Conservation (phyloP, 1,140 invertebrate genomes). For the Anoplophora glabripennis region DNA sequence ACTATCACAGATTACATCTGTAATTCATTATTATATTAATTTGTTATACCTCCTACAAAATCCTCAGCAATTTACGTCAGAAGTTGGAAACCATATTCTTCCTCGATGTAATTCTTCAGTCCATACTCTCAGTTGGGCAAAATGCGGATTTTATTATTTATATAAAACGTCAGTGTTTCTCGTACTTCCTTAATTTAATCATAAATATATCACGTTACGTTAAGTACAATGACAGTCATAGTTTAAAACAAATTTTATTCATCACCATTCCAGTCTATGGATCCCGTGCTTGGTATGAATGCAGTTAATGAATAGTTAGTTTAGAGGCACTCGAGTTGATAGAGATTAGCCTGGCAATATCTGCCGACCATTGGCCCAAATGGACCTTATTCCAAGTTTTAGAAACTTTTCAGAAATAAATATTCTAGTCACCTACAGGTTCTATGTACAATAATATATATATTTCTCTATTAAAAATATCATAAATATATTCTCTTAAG, state of each 20-base stretch:
- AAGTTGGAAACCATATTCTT: conserved; percentile 29
- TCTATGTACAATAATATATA: conserved; percentile 47
- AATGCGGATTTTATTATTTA: not conserved
- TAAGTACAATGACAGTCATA: conserved; percentile 11
- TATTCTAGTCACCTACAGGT: conserved; percentile 34
- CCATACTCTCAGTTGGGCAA: conserved; percentile 17
- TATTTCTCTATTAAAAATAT: conserved; percentile 50
- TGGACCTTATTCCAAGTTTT: conserved; percentile 8
- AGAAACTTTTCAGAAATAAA: conserved; percentile 24
- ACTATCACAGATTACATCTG: conserved; percentile 49
- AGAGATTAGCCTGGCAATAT: conserved; percentile 8
- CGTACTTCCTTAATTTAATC: not conserved
- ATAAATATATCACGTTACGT: conserved; percentile 9
- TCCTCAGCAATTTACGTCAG: conserved; percentile 6
- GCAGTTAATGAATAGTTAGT: not conserved
- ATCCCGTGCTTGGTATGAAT: too few relatives aligned
- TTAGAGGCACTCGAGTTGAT: conserved; percentile 33
- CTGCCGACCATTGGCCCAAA: not conserved
- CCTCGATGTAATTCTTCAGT: conserved; percentile 35
- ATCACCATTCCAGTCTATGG: not conserved
- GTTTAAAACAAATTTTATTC: conserved; percentile 2
- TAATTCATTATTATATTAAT: conserved; percentile 35
- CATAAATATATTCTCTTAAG: conserved; percentile 50
- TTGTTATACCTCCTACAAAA: conserved; percentile 25
- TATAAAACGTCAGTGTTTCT: not conserved